Evolutionary conservation across 2,888 invertebrate genomes (phyloP).

Genomic region (Cheilosia soror): DNA sequence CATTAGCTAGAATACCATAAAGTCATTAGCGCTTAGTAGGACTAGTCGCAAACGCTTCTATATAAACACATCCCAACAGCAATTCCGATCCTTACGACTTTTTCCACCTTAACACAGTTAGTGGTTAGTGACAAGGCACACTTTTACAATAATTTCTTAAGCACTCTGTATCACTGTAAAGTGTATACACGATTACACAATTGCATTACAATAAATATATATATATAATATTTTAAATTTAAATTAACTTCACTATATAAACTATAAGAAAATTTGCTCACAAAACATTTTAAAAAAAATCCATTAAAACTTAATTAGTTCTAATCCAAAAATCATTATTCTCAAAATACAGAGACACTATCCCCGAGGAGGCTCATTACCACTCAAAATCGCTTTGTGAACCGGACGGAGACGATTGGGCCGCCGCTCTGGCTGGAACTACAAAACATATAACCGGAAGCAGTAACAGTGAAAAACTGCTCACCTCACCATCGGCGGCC

Average conservation of each 20-base stretch:
- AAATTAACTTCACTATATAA: conserved; percentile 13
- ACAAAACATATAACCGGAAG: conserved; percentile 80
- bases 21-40: no score
- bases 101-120: conserved; percentile 2
- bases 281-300: conserved; percentile 15
- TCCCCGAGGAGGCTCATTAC: conserved; percentile 89
- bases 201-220: conserved; percentile 47
- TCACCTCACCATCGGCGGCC: conserved; percentile 68
- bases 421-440: conserved; percentile 79
- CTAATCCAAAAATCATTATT: conserved; percentile 35
- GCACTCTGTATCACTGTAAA: conserved; percentile 25
- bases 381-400: conserved; percentile 87
- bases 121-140: not conserved
- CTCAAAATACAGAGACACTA: conserved; percentile 85
- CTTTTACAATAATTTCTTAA: not conserved
- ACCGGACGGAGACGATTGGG: conserved; percentile 84
- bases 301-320: not conserved
- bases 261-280: conserved; percentile 19
- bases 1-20: no score
- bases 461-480: conserved; percentile 77
- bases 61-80: not conserved
- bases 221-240: not conserved
- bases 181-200: conserved; percentile 55
- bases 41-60: not conserved
- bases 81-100: not conserved